Evolutionary conservation across 2,888 invertebrate species (phyloP).

Genomic region (Acronicta aceris): DNA sequence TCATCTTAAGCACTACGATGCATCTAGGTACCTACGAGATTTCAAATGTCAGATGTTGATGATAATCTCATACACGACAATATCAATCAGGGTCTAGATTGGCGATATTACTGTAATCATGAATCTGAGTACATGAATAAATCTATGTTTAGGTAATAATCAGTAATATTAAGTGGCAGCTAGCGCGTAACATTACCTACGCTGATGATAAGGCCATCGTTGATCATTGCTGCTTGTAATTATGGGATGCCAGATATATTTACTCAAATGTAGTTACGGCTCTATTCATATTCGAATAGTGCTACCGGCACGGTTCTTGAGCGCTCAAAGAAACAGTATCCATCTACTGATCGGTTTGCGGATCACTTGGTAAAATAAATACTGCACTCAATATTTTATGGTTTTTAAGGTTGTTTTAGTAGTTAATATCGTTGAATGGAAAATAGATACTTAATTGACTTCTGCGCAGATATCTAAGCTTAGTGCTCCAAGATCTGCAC

Average conservation of each 20-base stretch:
- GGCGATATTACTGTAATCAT: slow-evolving; percentile 52
- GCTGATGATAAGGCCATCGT: slow-evolving; percentile 37
- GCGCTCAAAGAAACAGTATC: too few relatives aligned
- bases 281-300: slow-evolving; percentile 17
- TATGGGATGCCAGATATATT: slow-evolving; percentile 40
- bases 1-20: slow-evolving; percentile 14
- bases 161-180: slow-evolving; percentile 42
- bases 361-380: too few relatives aligned
- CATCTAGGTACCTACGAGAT: slow-evolving; percentile 16
- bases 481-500: too few relatives aligned
- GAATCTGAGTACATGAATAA: slow-evolving; percentile 33
- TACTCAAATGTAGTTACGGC: slow-evolving; percentile 25
- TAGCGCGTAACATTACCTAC: slow-evolving; percentile 22
- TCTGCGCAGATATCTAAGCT: too few relatives aligned
- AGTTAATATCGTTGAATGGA: too few relatives aligned
- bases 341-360: too few relatives aligned
- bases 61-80: slow-evolving; percentile 50
- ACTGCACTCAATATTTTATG: too few relatives aligned
- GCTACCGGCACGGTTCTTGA: too few relatives aligned
- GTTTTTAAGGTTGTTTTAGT: too few relatives aligned
- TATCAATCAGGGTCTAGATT: slow-evolving; percentile 56
- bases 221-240: slow-evolving; percentile 36
- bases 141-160: slow-evolving; percentile 40
- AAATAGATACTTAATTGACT: too few relatives aligned
- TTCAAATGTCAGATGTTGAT: slow-evolving; percentile 51